These are phyloP conservation scores for Rhynchonycteris naso DNA, from an alignment of 2,797 vertebrate species.

Conservation along the genomic window DNA sequence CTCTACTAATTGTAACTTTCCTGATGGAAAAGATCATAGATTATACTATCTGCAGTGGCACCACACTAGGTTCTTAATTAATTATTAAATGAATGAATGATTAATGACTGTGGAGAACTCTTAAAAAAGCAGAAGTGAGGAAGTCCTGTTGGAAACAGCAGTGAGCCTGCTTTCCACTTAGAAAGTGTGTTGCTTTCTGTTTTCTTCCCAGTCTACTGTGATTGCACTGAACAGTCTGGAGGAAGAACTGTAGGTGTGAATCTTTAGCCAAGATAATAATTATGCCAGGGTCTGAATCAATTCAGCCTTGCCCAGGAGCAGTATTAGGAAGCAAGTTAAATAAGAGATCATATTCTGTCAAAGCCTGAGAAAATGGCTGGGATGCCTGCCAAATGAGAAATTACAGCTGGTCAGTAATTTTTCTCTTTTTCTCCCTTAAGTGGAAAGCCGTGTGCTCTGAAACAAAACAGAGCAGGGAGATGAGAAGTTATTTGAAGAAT, in stretches of 20 bases:
- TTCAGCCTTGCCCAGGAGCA: conserved; percentile 63
- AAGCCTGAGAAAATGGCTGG: conserved; percentile 71
- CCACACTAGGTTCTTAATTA: conserved; percentile 60
- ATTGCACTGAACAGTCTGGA: conserved; percentile 14
- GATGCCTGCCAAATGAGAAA: conserved; percentile 70
- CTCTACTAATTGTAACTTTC: conserved; percentile 59
- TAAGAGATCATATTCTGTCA: conserved; percentile 74
- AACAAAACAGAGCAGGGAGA: conserved; percentile 60
- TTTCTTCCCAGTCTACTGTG: conserved; percentile 46
- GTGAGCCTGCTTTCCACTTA: neutral
- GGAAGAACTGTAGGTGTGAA: conserved; percentile 63
- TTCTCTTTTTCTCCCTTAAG: conserved; percentile 61
- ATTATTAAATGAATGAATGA: conserved; percentile 69
- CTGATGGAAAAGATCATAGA: conserved; percentile 50
- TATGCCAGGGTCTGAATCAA: conserved; percentile 44
- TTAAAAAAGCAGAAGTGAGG: conserved; percentile 11
- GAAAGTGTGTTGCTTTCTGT: conserved; percentile 52
- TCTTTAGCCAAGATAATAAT: conserved; percentile 72
- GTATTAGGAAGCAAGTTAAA: conserved; percentile 71
- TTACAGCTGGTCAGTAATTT: conserved; percentile 65
- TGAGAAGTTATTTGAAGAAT: conserved; percentile 63
- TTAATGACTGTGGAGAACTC: conserved; percentile 29
- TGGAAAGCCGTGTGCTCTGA: conserved; percentile 46
- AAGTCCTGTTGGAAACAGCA: conserved; percentile 7
- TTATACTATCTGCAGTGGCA: conserved; percentile 18